Conservation (phyloP, 1,140 invertebrate genomes). For the Melitaea cinxia region DNA sequence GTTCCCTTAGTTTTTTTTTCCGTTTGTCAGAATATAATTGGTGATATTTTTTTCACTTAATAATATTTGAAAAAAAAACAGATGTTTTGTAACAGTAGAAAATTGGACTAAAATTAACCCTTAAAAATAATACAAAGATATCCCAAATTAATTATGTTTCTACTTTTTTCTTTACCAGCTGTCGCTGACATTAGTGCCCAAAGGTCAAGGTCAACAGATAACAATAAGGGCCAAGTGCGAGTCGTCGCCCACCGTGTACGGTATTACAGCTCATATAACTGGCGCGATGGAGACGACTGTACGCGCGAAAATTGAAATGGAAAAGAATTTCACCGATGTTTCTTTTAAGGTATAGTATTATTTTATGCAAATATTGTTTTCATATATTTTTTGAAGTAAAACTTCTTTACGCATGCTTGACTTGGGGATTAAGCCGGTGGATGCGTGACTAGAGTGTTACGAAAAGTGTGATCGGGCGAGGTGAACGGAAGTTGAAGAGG, state of each 20-base stretch:
- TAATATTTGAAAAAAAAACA: too few relatives aligned
- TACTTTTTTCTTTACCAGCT: conserved; percentile 45
- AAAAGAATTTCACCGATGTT: conserved; percentile 78
- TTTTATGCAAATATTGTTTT: background rate
- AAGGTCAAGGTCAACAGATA: conserved; percentile 59
- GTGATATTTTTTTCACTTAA: too few relatives aligned
- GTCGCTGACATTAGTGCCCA: conserved; percentile 53
- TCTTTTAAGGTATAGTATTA: conserved; percentile 59
- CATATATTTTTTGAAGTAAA: background rate
- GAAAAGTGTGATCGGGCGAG: too few relatives aligned
- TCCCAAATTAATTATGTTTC: background rate
- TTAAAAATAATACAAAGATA: background rate
- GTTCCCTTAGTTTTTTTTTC: too few relatives aligned
- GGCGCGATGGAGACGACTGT: conserved; percentile 70
- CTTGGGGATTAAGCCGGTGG: too few relatives aligned
- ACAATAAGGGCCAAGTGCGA: conserved; percentile 58
- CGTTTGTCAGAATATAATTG: too few relatives aligned
- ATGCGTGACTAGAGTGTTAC: too few relatives aligned
- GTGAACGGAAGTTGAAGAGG: too few relatives aligned
- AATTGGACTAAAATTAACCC: too few relatives aligned
- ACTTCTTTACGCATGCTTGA: too few relatives aligned
- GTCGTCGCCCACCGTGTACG: conserved; percentile 43
- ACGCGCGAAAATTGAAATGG: conserved; percentile 79
- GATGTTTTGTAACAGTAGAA: too few relatives aligned
- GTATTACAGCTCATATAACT: conserved; percentile 53